A percentile compares a stretch with the other conserved stretches of the same genome.
Conservation (phyloP, 2,888 invertebrate species). For the Aelia acuminata region DNA sequence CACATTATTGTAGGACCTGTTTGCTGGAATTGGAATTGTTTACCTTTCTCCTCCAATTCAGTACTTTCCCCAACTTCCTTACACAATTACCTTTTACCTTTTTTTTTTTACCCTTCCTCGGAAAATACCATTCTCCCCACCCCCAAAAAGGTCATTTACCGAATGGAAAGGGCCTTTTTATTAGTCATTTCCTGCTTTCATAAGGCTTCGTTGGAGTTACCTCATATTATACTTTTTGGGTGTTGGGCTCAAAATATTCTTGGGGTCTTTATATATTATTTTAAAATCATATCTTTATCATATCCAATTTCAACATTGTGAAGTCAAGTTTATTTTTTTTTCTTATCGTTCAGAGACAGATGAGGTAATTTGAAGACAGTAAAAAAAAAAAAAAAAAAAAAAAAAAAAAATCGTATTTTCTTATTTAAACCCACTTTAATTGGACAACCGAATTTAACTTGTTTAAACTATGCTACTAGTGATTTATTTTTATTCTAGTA, state of each 20-base stretch:
- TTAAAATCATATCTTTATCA: no score
- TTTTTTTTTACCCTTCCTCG: neutral
- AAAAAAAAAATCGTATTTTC: no score
- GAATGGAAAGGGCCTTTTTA: neutral
- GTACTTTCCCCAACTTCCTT: slow-evolving; percentile 36
- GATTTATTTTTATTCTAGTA: no score
- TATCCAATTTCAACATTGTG: no score
- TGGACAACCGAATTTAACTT: no score
- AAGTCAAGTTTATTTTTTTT: no score
- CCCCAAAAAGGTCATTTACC: neutral
- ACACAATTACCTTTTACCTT: slow-evolving; percentile 7
- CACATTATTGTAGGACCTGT: slow-evolving; percentile 40
- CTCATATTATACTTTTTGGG: neutral
- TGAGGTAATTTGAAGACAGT: no score
- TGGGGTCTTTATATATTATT: no score
- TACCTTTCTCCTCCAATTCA: slow-evolving; percentile 39
- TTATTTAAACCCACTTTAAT: no score
- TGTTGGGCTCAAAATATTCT: neutral
- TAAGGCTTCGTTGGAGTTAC: neutral
- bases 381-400: no score
- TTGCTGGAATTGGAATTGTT: slow-evolving; percentile 48
- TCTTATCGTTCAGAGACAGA: no score
- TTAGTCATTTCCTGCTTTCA: neutral
- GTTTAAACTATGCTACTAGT: no score
- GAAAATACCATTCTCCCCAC: slow-evolving; percentile 4